Conservation (phyloP, 2,113 vertebrate species). For the cat (Felis catus) region DNA sequence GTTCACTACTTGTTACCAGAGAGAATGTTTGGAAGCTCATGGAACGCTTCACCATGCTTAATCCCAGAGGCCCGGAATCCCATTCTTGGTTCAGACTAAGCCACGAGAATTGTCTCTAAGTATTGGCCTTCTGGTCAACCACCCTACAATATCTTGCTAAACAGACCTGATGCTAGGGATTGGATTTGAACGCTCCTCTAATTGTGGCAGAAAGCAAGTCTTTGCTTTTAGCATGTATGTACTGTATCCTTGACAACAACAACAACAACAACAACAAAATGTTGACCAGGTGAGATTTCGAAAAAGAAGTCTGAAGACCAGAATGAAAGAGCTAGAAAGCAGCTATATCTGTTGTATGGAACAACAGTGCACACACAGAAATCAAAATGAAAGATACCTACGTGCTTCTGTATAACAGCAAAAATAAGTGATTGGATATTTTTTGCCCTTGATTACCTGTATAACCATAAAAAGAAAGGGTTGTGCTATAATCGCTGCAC, state of each 20-base stretch:
- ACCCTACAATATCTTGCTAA: slow-evolving; percentile 83
- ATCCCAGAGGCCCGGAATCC: slow-evolving; percentile 81
- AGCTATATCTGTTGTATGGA: neutral
- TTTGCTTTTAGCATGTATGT: slow-evolving; percentile 1
- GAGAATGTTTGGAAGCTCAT: slow-evolving; percentile 84
- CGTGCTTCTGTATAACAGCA: slow-evolving; percentile 33
- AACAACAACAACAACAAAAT: neutral
- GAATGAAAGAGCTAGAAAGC: slow-evolving; percentile 30
- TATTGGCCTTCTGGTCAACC: slow-evolving; percentile 83
- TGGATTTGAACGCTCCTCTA: neutral
- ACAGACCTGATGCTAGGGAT: slow-evolving; percentile 77
- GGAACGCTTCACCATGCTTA: slow-evolving; percentile 83
- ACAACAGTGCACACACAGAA: neutral
- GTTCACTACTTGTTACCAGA: slow-evolving; percentile 88
- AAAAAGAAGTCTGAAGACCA: neutral
- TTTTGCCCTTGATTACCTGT: slow-evolving; percentile 70
- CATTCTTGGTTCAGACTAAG: slow-evolving; percentile 80
- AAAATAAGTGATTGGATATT: slow-evolving; percentile 11
- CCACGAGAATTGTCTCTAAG: slow-evolving; percentile 81
- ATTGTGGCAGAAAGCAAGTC: neutral
- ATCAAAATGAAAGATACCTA: slow-evolving; percentile 44
- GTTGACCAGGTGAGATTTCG: neutral
- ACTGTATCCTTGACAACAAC: neutral
- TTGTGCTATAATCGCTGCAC: slow-evolving; percentile 61
- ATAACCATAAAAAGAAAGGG: slow-evolving; percentile 68